Percentiles rank a stretch among this genome's conserved stretches.
These are phyloP conservation scores for Cryptops parisi DNA, from an alignment of 2,888 invertebrate genomes.

Conservation along the genomic window DNA sequence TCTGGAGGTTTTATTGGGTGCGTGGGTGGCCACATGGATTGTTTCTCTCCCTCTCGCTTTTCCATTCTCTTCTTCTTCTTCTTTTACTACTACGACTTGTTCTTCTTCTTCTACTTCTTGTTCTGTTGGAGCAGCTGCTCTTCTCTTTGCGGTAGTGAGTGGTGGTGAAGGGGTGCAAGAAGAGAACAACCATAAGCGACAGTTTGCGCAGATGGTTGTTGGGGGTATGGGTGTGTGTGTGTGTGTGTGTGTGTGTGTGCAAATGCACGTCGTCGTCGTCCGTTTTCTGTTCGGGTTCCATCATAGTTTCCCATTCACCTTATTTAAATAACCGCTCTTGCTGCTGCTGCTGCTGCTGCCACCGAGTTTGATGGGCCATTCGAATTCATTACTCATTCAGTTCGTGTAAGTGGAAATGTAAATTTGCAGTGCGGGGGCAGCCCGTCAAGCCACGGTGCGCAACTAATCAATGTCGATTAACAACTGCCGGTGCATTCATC, in stretches of 20 bases:
- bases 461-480: slow-evolving; percentile 15
- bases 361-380: slow-evolving; percentile 14
- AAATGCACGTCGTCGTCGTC: too few species aligned
- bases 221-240: too few species aligned
- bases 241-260: too few species aligned
- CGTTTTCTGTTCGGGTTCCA: slow-evolving; percentile 2
- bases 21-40: background rate
- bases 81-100: too few species aligned
- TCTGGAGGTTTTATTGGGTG: slow-evolving; percentile 4
- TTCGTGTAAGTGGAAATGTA: slow-evolving; percentile 15
- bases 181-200: slow-evolving; percentile 6
- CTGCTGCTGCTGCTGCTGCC: too few species aligned
- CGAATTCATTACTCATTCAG: slow-evolving; percentile 15
- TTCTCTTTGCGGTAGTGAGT: too few species aligned
- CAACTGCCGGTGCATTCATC: slow-evolving; percentile 11
- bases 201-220: too few species aligned
- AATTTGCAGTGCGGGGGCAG: slow-evolving; percentile 12
- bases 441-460: slow-evolving; percentile 4
- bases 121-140: too few species aligned
- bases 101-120: too few species aligned
- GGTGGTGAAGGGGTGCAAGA: background rate
- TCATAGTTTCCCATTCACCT: slow-evolving; percentile 1
- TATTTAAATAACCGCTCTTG: slow-evolving; percentile 14
- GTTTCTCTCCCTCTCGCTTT: background rate
- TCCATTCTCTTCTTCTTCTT: background rate